phyloP scores from a whole-genome alignment of 2,113 vertebrate species.

The Ciconia maguari region DNA sequence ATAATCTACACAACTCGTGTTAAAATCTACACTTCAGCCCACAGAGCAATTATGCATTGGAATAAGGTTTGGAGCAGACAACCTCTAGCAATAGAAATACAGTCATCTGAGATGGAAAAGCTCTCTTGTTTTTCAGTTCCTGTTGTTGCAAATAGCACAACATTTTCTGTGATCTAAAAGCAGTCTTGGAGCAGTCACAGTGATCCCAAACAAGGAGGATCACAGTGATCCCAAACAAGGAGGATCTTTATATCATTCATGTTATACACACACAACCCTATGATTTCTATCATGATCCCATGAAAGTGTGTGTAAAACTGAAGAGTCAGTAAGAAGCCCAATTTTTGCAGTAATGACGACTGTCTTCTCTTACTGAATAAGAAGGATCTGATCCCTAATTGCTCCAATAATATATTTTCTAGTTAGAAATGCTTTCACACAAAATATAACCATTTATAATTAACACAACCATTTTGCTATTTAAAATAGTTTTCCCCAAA shows the following conservation, averaged over 20 bases:
- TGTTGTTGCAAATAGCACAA: neutral
- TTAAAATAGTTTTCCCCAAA: neutral
- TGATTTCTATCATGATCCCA: neutral
- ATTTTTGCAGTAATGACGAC: neutral
- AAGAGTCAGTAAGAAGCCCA: neutral
- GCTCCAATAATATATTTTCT: neutral
- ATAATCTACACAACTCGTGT: neutral
- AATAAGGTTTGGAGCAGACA: neutral
- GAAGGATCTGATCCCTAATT: neutral
- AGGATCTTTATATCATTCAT: neutral
- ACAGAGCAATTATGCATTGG: neutral
- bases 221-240: neutral
- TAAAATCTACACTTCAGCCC: neutral
- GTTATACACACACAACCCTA: neutral
- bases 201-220: neutral
- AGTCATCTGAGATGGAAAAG: neutral
- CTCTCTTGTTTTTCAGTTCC: neutral
- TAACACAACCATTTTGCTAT: neutral
- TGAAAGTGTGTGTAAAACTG: neutral
- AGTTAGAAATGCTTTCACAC: neutral
- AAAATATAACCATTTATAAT: neutral
- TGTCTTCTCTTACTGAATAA: accelerated
- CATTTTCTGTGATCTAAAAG: neutral
- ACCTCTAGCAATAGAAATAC: neutral
- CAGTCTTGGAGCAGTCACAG: neutral